Percentiles rank a stretch among this genome's conserved stretches.
These are phyloP conservation scores for Crotalus horridus DNA, from an alignment of 2,113 vertebrate genomes.

Conservation along the genomic window DNA sequence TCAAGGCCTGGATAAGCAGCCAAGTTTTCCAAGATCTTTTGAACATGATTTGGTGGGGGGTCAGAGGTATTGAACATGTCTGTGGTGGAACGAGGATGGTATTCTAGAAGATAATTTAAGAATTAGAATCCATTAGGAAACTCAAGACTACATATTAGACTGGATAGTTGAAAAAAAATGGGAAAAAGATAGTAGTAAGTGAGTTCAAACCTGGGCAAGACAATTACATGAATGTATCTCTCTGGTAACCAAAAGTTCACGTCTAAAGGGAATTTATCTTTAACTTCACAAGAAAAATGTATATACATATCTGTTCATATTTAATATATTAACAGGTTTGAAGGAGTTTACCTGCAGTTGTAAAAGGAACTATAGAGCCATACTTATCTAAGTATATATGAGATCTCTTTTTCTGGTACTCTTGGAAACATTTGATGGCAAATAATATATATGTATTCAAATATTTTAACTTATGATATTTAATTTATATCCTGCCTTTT, in stretches of 20 bases:
- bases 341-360: not conserved
- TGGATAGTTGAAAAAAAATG: not conserved
- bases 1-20: not conserved
- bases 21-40: not conserved
- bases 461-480: not conserved
- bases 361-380: not conserved
- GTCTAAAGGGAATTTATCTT: not conserved
- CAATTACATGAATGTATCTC: not conserved
- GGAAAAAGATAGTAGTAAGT: not conserved
- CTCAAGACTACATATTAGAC: not conserved
- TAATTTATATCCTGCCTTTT: not conserved
- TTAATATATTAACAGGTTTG: not conserved
- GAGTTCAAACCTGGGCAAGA: not conserved
- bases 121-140: not conserved
- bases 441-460: not conserved
- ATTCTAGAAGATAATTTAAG: not conserved
- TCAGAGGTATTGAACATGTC: not conserved
- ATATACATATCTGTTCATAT: not conserved
- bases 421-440: not conserved
- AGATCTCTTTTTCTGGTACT: not conserved
- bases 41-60: not conserved
- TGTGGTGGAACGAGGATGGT: not conserved
- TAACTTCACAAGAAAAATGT: not conserved
- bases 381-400: not conserved
- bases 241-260: not conserved